Conservation (phyloP, 2,888 invertebrate species). For the Drosophila formosana region DNA sequence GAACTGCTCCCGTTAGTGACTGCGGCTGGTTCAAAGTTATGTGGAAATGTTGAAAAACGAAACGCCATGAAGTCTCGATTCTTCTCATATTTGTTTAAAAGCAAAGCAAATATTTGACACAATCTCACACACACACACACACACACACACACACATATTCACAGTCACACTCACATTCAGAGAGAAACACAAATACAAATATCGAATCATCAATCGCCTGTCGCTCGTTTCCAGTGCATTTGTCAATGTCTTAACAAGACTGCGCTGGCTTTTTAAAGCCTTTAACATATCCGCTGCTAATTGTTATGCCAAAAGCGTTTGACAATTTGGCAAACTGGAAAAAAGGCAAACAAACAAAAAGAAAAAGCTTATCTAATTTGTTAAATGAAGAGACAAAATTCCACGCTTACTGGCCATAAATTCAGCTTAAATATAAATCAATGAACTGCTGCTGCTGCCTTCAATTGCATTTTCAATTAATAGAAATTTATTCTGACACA, state of each 20-base stretch:
- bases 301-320: constrained; percentile 73
- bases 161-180: constrained; percentile 12
- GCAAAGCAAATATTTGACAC: constrained; percentile 69
- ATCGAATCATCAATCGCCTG: constrained; percentile 50
- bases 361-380: constrained; percentile 27
- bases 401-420: constrained; percentile 57
- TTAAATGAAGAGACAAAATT: constrained; percentile 45
- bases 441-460: constrained; percentile 28
- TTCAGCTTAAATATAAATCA: constrained; percentile 67
- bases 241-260: constrained; percentile 52
- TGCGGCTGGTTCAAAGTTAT: constrained; percentile 41
- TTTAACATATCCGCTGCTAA: constrained; percentile 53
- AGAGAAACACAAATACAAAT: constrained; percentile 27
- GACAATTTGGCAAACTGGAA: constrained; percentile 42
- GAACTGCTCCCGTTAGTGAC: constrained; percentile 26
- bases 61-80: constrained; percentile 47
- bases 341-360: constrained; percentile 16
- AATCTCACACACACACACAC: constrained; percentile 18
- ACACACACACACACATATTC: constrained; percentile 33
- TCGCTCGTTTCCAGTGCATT: constrained; percentile 57
- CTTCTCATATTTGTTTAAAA: constrained; percentile 59
- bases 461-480: constrained; percentile 71
- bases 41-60: constrained; percentile 60
- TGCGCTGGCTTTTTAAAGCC: constrained; percentile 29
- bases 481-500: constrained; percentile 68